Evolutionary conservation across 2,113 vertebrate species (phyloP), one percentile per base, ranked within the genome.

Genomic region (Nesoenas mayeri): DNA sequence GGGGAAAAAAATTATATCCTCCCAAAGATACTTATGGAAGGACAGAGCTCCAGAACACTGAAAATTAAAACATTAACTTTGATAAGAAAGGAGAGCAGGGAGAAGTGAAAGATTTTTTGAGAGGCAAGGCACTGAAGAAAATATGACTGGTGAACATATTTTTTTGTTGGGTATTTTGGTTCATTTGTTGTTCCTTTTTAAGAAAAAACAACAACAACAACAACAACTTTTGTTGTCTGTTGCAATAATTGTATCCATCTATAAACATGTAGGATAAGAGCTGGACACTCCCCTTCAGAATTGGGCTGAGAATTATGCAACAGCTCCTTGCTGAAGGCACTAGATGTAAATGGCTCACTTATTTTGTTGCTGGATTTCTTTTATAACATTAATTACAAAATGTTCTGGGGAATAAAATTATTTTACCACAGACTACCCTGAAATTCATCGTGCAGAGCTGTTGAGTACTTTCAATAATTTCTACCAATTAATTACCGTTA

Each of bases 141-240:
- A 82, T 13, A 29, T 1, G 2, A 34, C 6, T 25, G 15, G 65
- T 14, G 3, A 69, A 53, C 4, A 9, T 19, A 53, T 1, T 0
- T 4, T 31, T 79, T 73, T 32, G 7, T 50, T 50, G 29, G 6
- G 3, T 0, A 16, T 64, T 50, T 28, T 57, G 16, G 1, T 26
- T 50, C 21, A 11, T 22, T 67, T 12, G 0, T 42, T 58, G 5
- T 31, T 77, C 22, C 4, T 26, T 62, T 36, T 40, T 75, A 40
- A 36, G 24, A 25, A 22, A 53, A 26, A 44, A 3, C n/a, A n/a
- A n/a, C n/a, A n/a, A n/a, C n/a, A 72, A 32, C 2, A 29, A 3
- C 5, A 42, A 47, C 17, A 47, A 26, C 15, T 85, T 91, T 65
- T 61, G 5, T 29, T 88, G 6, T 58, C 58, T 53, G 15, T n/a